phyloP scores from a whole-genome alignment of 2,113 vertebrate species.

The Podocnemis expansa region DNA sequence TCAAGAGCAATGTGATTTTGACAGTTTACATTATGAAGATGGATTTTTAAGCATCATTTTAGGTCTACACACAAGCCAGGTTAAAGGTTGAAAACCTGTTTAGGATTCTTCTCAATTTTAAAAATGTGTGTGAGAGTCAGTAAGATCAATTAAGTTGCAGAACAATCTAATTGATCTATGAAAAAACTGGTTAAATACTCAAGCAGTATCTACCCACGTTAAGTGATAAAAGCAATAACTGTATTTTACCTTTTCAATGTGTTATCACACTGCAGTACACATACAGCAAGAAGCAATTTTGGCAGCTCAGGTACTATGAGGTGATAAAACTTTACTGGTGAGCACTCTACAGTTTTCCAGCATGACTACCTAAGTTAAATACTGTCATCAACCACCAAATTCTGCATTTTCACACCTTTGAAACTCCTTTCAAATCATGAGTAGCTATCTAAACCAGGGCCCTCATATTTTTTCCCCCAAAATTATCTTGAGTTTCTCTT shows the following conservation, averaged over 20 bases:
- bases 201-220: neutral
- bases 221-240: neutral
- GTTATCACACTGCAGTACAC: no score
- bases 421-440: neutral
- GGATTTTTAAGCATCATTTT: conserved; percentile 3
- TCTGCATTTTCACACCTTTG: neutral
- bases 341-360: neutral
- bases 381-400: neutral
- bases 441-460: neutral
- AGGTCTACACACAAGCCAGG: neutral
- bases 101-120: neutral
- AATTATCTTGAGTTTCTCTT: neutral
- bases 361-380: neutral
- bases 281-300: neutral
- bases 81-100: conserved; percentile 31
- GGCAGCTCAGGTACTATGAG: neutral
- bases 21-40: conserved; percentile 51
- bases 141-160: neutral
- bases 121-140: neutral
- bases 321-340: neutral
- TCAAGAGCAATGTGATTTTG: conserved; percentile 41
- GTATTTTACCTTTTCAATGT: neutral
- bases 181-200: neutral
- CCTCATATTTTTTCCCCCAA: neutral
- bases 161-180: neutral